Evolutionary conservation across 37 sponge, comb jelly and placozoan genomes (phyloP).

Genomic region (Amphimedon queenslandica): DNA sequence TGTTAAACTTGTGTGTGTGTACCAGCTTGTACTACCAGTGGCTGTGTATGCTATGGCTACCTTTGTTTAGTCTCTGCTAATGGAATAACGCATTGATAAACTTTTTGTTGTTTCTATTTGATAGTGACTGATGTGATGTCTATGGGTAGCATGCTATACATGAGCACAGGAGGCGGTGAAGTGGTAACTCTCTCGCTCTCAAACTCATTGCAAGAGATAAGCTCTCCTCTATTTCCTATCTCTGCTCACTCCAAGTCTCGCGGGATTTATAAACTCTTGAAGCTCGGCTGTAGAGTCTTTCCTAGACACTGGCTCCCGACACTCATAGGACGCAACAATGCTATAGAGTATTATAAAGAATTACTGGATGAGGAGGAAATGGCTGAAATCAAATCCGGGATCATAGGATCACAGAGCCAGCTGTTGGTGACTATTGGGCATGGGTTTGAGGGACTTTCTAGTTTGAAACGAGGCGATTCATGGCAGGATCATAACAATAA

Average conservation of each 20-base stretch:
- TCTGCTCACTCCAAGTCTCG: conserved; percentile 40
- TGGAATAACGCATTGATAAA: neutral
- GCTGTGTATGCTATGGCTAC: too few relatives aligned
- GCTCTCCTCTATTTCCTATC: conserved; percentile 9
- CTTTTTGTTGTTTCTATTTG: neutral
- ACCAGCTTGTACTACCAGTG: too few relatives aligned
- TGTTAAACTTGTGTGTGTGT: too few relatives aligned
- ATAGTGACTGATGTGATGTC: conserved; percentile 32
- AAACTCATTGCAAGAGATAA: neutral
- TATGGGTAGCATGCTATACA: conserved; percentile 27
- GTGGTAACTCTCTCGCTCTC: conserved; percentile 16
- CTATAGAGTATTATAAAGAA: conserved; percentile 49
- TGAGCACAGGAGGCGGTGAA: conserved; percentile 22
- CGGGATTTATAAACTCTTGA: conserved; percentile 27
- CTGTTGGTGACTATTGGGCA: conserved; percentile 49
- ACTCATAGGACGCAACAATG: conserved; percentile 72
- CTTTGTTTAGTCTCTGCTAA: too few relatives aligned
- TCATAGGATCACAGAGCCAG: conserved; percentile 41
- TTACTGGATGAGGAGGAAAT: conserved; percentile 40
- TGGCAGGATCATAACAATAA: conserved; percentile 34
- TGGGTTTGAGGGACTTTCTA: conserved; percentile 64
- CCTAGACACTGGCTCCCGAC: conserved; percentile 74
- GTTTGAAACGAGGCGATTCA: conserved; percentile 29
- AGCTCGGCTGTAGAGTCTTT: conserved; percentile 44
- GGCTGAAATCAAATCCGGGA: conserved; percentile 20